phyloP scores from a whole-genome alignment of 2,797 vertebrate species.

The Parauchenoglanis punctatus region DNA sequence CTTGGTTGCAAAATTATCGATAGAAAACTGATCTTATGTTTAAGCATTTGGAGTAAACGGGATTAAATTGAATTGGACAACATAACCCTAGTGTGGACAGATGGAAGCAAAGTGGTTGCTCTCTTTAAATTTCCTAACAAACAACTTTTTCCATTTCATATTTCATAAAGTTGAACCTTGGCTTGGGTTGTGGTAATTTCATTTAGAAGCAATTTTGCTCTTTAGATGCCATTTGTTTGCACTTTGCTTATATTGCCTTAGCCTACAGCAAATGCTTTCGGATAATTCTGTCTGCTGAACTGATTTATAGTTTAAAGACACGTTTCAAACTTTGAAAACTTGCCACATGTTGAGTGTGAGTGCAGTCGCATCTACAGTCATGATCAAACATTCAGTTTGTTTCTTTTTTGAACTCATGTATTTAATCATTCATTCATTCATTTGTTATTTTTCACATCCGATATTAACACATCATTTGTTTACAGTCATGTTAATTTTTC shows the following conservation, averaged over 20 bases:
- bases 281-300: not conserved
- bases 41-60: slow-evolving; percentile 26
- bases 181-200: slow-evolving; percentile 7
- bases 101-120: not conserved
- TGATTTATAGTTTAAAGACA: not conserved
- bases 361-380: not conserved
- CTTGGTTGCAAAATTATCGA: slow-evolving; percentile 21
- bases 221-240: slow-evolving; percentile 21
- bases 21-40: slow-evolving; percentile 12
- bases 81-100: slow-evolving; percentile 11
- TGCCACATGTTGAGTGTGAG: not conserved
- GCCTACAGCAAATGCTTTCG: not conserved
- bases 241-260: not conserved
- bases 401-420: too few relatives aligned
- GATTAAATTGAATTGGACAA: slow-evolving; percentile 15
- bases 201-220: slow-evolving; percentile 13
- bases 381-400: not conserved
- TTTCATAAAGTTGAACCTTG: slow-evolving; percentile 11
- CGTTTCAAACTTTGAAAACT: not conserved
- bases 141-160: slow-evolving; percentile 10
- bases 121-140: slow-evolving; percentile 6
- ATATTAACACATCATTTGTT: not conserved
- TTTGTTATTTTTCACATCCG: not conserved
- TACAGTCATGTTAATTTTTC: not conserved
- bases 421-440: not conserved